Base-by-base conservation (phyloP, 2,888 invertebrate genomes). In the Physocephala rufipes region DNA sequence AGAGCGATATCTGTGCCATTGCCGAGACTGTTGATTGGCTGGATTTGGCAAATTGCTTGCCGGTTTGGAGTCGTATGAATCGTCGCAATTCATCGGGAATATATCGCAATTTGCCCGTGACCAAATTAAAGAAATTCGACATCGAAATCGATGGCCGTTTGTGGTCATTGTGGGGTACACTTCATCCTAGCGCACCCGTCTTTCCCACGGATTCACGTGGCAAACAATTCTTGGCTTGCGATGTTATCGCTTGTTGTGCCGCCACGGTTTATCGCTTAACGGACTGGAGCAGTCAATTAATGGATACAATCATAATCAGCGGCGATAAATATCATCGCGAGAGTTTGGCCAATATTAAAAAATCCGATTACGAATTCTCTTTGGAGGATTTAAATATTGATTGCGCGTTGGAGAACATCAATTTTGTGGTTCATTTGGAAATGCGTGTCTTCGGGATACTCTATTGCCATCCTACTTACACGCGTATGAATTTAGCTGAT, bases 71-170 rank as follows among this genome's bases (percentile, higher is more conserved):
- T 71, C 82, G 85, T 21, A 76, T 85, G 66, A 83, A 82, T 72
- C 76, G 80, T 2, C 76, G 79, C 12, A 85, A 86, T 67, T 77
- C 82, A 1, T 77, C 79, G 0, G 81, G 82, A 15, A 79, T 78
- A 13, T 78, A 81, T 61, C 82, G 86, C 49, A 81, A 81, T 51
- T 74, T 79, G 55, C 71, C 80, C 0, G 59, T 81, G 1, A 79
- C 82, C n/a, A 90, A 90, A 78, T 87, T 90, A 67, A 81, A 79
- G 74, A 80, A 82, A 62, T 93, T 90, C 88, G 90, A 91, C 74
- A 88, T 92, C 1, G 92, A 93, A 80, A 90, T 91, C 75, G 88
- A 89, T 2, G 89, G 90, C 1, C 91, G 91, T 73, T 82, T 93
- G 0, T 92, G 87, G 86, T 91, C 92, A 0, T 82, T 93, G 1